Conservation (phyloP, 2,888 invertebrate genomes). For the Euzophera pinguis region DNA sequence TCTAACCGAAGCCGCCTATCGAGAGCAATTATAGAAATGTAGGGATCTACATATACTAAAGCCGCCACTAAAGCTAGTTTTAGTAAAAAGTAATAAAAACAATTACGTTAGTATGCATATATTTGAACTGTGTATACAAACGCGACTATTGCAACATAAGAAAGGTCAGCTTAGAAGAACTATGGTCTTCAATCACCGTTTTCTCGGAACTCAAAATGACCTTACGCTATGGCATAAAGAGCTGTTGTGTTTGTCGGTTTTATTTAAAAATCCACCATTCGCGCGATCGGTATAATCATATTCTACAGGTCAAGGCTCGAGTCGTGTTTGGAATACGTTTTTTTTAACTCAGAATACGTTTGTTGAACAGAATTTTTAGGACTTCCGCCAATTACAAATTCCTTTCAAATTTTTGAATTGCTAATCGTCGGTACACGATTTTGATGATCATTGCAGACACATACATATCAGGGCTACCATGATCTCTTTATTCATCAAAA, state of each 20-base stretch:
- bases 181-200: constrained; percentile 1
- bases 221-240: constrained; percentile 1
- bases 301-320: constrained; percentile 9
- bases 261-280: not conserved
- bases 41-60: no score
- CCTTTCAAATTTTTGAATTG: not conserved
- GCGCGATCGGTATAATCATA: constrained; percentile 7
- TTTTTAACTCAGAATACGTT: not conserved
- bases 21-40: no score
- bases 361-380: not conserved
- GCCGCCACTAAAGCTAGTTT: no score
- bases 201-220: not conserved
- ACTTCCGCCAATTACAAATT: not conserved
- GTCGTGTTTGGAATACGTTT: not conserved
- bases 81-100: no score
- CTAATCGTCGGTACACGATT: not conserved
- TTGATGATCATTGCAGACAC: no score
- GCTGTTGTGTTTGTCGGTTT: not conserved
- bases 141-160: not conserved
- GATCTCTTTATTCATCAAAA: no score
- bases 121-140: not conserved
- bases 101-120: no score
- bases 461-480: no score
- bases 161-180: not conserved
- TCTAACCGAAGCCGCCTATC: no score